Percentiles rank a stretch among this genome's conserved stretches.
Conservation (phyloP, 2,888 invertebrate species). For the Trilocha varians region DNA sequence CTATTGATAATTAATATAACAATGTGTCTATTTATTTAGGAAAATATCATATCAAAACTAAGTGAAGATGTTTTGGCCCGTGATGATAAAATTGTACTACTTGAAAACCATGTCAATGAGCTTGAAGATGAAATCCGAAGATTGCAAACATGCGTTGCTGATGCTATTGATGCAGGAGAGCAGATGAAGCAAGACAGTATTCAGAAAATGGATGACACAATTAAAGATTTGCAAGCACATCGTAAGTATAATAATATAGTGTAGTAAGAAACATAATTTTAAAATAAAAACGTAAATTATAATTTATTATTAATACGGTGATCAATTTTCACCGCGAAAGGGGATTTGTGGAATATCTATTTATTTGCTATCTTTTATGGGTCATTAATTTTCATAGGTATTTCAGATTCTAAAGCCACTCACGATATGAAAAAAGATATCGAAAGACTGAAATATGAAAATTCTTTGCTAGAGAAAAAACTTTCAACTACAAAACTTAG, state of each 20-base stretch:
- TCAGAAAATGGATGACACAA: slow-evolving; percentile 36
- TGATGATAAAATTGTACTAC: slow-evolving; percentile 44
- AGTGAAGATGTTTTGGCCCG: slow-evolving; percentile 39
- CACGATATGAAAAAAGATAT: slow-evolving; percentile 60
- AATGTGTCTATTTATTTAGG: slow-evolving; percentile 28
- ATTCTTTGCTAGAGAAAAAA: slow-evolving; percentile 34
- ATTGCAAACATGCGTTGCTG: slow-evolving; percentile 35
- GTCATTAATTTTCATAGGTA: slow-evolving; percentile 5
- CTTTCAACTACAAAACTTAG: slow-evolving; percentile 32
- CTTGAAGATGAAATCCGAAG: slow-evolving; percentile 48
- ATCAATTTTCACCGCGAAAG: too few relatives aligned
- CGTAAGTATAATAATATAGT: slow-evolving; percentile 31
- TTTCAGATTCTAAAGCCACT: slow-evolving; percentile 56
- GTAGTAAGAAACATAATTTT: too few relatives aligned
- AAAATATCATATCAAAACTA: slow-evolving; percentile 34
- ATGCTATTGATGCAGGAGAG: slow-evolving; percentile 42
- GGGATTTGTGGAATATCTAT: too few relatives aligned
- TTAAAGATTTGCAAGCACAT: slow-evolving; percentile 51
- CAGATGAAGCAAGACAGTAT: slow-evolving; percentile 36
- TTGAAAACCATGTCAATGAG: slow-evolving; percentile 56
- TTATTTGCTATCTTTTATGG: too few relatives aligned
- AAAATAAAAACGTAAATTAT: too few relatives aligned
- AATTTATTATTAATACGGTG: too few relatives aligned
- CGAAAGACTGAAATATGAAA: slow-evolving; percentile 40
- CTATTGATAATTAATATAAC: neutral